A percentile compares a stretch with the other conserved stretches of the same genome.
Evolutionary conservation across 2,113 vertebrate species (phyloP).

Genomic region (Puffinus mauretanicus): DNA sequence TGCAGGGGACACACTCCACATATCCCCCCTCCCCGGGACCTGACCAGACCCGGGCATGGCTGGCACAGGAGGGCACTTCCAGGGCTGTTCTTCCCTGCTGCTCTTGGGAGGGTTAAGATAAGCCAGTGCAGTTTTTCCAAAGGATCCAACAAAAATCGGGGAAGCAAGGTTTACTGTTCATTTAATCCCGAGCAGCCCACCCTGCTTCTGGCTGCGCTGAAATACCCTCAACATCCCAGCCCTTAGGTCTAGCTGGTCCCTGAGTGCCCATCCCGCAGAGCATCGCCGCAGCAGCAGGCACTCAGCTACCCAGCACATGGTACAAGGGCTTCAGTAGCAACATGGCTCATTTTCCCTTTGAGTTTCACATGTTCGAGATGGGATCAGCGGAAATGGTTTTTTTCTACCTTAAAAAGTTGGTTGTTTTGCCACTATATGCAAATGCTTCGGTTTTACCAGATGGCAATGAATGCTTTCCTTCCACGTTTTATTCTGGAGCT

Average conservation of each 20-base stretch:
- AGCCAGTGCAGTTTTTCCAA: neutral
- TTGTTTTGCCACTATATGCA: neutral
- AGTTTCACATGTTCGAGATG: neutral
- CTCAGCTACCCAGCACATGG: fast-evolving
- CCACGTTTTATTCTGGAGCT: neutral
- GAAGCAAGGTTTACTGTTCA: neutral
- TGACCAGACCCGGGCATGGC: fast-evolving
- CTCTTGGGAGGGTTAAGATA: neutral
- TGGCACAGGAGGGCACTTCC: neutral
- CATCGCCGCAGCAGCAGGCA: fast-evolving
- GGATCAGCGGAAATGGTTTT: neutral
- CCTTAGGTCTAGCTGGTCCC: neutral
- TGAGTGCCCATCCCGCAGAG: neutral
- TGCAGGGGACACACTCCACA: neutral
- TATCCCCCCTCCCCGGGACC: neutral
- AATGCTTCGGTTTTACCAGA: neutral
- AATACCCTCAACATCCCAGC: neutral
- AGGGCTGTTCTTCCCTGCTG: neutral
- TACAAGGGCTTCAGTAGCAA: neutral
- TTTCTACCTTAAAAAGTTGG: neutral
- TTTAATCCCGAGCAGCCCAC: neutral
- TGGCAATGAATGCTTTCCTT: neutral
- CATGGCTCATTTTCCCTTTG: neutral
- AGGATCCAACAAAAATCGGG: neutral
- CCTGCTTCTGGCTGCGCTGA: neutral